Evolutionary conservation across 2,113 vertebrate species (phyloP).

Genomic region (Castor canadensis): DNA sequence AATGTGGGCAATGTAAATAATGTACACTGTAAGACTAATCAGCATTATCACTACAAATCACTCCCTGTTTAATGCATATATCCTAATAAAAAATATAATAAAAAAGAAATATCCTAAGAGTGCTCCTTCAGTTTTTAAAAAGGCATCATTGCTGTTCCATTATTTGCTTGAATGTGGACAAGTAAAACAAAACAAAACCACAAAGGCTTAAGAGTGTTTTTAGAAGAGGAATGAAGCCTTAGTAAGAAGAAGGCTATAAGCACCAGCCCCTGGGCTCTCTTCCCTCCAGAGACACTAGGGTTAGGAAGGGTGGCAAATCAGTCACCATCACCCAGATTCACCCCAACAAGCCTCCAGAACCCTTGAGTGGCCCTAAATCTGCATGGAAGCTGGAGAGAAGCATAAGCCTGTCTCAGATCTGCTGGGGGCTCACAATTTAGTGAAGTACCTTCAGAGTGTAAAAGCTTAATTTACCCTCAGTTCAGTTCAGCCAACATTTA

Average conservation of each 20-base stretch:
- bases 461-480: rapidly evolving
- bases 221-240: not conserved
- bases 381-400: no score
- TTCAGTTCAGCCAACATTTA: not conserved
- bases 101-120: not conserved
- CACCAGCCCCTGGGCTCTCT: not conserved
- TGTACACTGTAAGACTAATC: no score
- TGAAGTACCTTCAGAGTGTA: not conserved
- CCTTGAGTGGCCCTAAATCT: no score
- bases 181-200: not conserved
- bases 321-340: not conserved
- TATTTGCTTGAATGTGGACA: not conserved
- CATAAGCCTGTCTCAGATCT: not conserved
- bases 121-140: not conserved
- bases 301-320: not conserved
- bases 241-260: not conserved
- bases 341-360: not conserved
- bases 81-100: no score
- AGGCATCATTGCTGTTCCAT: not conserved
- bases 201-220: not conserved
- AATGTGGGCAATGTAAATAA: no score
- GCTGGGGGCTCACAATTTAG: no score
- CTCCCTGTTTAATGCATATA: no score
- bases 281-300: not conserved
- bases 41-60: no score